phyloP scores from a whole-genome alignment of 2,888 invertebrate genomes.

The Pollenia griseotomentosa region DNA sequence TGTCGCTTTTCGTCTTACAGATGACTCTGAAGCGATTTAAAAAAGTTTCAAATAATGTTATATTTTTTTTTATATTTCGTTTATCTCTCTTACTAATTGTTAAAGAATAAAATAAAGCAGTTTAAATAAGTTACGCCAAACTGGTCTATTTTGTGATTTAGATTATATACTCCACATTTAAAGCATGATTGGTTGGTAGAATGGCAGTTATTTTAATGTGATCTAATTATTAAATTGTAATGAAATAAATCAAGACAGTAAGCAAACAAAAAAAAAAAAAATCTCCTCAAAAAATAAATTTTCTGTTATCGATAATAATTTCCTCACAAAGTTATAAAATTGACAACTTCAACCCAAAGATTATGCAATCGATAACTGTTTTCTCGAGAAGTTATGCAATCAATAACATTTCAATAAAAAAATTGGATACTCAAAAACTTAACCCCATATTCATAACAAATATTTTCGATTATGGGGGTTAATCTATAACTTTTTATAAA shows the following conservation, averaged over 20 bases:
- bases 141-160: constrained; percentile 31
- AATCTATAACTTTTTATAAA: too few species aligned
- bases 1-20: not conserved
- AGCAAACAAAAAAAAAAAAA: not conserved
- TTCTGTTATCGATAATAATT: not conserved
- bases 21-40: constrained; percentile 26
- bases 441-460: too few species aligned
- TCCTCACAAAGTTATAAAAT: too few species aligned
- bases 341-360: too few species aligned
- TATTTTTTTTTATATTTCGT: constrained; percentile 62
- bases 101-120: constrained; percentile 44
- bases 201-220: constrained; percentile 31
- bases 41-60: constrained; percentile 70
- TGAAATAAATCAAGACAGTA: not conserved
- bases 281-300: too few species aligned
- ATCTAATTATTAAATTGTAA: constrained; percentile 2
- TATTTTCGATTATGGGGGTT: too few species aligned
- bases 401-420: too few species aligned
- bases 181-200: constrained; percentile 24
- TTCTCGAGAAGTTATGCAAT: too few species aligned
- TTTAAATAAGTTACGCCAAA: constrained; percentile 19
- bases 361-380: too few species aligned
- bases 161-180: not conserved
- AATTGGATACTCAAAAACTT: too few species aligned
- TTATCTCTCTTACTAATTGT: constrained; percentile 65